A percentile compares a stretch with the other conserved stretches of the same genome.
These are phyloP conservation scores for Chromoteleia sp. DNA, from an alignment of 2,888 invertebrate species.

Conservation along the genomic window DNA sequence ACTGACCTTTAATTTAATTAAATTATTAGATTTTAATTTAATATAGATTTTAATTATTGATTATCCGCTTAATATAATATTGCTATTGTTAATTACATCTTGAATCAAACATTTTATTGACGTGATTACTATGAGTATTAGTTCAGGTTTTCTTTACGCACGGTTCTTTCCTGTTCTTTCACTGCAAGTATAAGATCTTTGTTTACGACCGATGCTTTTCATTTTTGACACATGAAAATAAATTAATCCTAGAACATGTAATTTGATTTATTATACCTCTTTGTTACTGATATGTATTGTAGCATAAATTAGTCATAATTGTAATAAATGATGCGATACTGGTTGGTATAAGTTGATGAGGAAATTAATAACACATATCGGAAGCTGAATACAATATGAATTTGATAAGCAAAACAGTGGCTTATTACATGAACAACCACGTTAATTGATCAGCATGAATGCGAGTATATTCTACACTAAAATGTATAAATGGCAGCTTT, in stretches of 20 bases:
- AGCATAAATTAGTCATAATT: constrained; percentile 58
- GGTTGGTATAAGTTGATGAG: constrained; percentile 57
- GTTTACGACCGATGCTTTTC: not conserved
- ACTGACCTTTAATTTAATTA: too few relatives aligned
- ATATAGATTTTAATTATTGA: too few relatives aligned
- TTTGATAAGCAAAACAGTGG: constrained; percentile 54
- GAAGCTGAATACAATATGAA: constrained; percentile 45
- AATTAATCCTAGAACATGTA: constrained; percentile 16
- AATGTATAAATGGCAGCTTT: constrained; percentile 1
- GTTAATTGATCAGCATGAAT: constrained; percentile 50
- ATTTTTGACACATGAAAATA: constrained; percentile 10
- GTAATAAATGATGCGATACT: constrained; percentile 58
- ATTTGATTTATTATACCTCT: constrained; percentile 34
- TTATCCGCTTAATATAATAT: too few relatives aligned
- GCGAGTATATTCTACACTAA: constrained; percentile 13
- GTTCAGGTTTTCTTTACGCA: not conserved
- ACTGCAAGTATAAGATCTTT: not conserved
- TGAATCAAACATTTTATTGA: too few relatives aligned
- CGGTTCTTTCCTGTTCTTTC: not conserved
- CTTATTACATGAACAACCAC: constrained; percentile 50
- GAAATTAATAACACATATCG: constrained; percentile 63
- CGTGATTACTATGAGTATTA: not conserved
- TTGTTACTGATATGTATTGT: constrained; percentile 49
- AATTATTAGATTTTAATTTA: too few relatives aligned
- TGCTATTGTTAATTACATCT: too few relatives aligned